Conservation (phyloP, 2,113 vertebrate species). For the Anoura caudifer region DNA sequence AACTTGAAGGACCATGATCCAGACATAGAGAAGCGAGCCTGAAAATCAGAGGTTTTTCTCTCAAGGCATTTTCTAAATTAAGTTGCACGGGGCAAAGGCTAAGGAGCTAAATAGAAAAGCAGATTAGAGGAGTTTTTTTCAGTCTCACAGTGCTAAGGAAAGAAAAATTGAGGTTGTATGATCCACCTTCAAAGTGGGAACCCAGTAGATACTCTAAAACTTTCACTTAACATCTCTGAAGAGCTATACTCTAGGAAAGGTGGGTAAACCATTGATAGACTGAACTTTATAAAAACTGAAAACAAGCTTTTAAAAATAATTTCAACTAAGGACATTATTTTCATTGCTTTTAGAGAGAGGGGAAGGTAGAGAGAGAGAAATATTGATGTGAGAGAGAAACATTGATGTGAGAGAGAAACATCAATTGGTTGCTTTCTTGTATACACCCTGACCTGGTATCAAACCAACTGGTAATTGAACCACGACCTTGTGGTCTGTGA, state of each 20-base stretch:
- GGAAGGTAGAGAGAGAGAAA: too few species aligned
- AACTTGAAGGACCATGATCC: background rate
- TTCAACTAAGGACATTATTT: too few species aligned
- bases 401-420: too few species aligned
- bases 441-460: too few species aligned
- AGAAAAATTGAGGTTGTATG: background rate
- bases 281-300: background rate
- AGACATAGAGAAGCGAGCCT: background rate
- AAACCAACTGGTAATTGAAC: too few species aligned
- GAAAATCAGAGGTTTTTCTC: background rate
- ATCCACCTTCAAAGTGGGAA: background rate
- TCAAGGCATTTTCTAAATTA: constrained; percentile 4
- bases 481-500: too few species aligned
- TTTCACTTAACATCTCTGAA: background rate
- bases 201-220: background rate
- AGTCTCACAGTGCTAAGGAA: background rate
- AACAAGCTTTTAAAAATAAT: background rate
- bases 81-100: background rate
- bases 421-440: too few species aligned
- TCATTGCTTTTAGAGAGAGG: too few species aligned
- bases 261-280: background rate
- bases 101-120: background rate
- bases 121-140: background rate
- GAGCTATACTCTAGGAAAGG: background rate
- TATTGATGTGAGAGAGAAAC: too few species aligned